phyloP scores from a whole-genome alignment of 2,888 invertebrate genomes.

The Aleiodes alternator region DNA sequence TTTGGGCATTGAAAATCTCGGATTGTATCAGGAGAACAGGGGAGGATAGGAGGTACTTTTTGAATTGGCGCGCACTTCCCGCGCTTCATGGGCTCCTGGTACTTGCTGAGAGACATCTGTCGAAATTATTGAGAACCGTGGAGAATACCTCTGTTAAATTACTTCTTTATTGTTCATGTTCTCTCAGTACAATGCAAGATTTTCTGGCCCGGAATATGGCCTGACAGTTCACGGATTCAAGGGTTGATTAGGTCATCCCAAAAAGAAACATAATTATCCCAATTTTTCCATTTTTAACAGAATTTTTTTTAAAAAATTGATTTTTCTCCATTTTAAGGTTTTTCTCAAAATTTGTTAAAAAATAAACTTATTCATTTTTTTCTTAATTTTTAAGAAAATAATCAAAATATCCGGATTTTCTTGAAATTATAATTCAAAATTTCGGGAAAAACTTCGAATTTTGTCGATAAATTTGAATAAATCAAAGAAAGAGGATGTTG shows the following conservation, averaged over 20 bases:
- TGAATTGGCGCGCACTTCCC: background rate
- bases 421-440: too few species aligned
- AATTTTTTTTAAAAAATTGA: too few species aligned
- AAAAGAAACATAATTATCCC: background rate
- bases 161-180: background rate
- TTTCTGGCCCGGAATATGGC: conserved; percentile 34
- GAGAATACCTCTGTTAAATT: background rate
- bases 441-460: too few species aligned
- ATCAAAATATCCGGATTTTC: too few species aligned
- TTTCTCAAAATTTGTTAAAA: too few species aligned
- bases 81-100: background rate
- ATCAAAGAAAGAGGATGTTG: too few species aligned
- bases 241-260: conserved; percentile 14
- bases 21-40: conserved; percentile 43
- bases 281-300: background rate
- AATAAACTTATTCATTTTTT: too few species aligned
- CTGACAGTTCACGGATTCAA: conserved; percentile 16
- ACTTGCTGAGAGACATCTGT: conserved; percentile 18
- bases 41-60: background rate
- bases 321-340: too few species aligned
- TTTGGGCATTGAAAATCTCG: conserved; percentile 55
- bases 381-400: too few species aligned
- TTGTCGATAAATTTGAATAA: too few species aligned
- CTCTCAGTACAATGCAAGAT: conserved; percentile 8
- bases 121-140: conserved; percentile 34